These are phyloP conservation scores for Danaus plexippus DNA, from an alignment of 1,140 invertebrate genomes.

Conservation along the genomic window DNA sequence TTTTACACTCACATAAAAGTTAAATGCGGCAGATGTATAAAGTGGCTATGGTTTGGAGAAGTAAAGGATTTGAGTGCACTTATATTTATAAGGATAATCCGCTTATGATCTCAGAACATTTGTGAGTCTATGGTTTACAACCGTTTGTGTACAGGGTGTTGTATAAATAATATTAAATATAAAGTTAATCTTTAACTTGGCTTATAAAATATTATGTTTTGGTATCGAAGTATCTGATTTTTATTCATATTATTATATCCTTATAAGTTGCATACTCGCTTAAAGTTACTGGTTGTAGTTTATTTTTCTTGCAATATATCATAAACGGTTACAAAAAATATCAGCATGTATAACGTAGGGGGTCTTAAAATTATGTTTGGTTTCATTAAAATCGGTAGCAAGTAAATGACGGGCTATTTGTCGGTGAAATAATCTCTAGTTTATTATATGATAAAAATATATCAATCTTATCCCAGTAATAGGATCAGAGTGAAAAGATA, in stretches of 20 bases:
- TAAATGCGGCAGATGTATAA: constrained; percentile 11
- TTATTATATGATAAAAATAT: no score
- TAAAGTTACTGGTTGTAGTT: neutral
- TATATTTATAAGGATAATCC: constrained; percentile 63
- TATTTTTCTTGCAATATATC: neutral
- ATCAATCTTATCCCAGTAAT: no score
- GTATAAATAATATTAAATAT: no score
- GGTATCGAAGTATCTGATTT: no score
- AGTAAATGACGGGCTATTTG: constrained; percentile 51
- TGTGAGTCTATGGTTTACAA: constrained; percentile 32
- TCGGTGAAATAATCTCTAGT: constrained; percentile 24
- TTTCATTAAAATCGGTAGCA: constrained; percentile 41
- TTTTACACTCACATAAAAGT: constrained; percentile 7
- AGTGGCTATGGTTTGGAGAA: constrained; percentile 1
- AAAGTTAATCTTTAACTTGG: no score
- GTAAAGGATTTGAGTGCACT: constrained; percentile 39
- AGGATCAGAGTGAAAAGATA: no score
- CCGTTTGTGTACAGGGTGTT: constrained; percentile 28
- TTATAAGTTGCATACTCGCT: no score
- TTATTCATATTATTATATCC: no score
- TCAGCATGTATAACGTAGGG: constrained; percentile 40
- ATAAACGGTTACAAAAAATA: constrained; percentile 4
- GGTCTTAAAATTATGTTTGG: constrained; percentile 30
- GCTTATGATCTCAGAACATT: constrained; percentile 37
- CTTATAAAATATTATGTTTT: no score